phyloP scores from a whole-genome alignment of 1,140 invertebrate species.

The Drusus annulatus region DNA sequence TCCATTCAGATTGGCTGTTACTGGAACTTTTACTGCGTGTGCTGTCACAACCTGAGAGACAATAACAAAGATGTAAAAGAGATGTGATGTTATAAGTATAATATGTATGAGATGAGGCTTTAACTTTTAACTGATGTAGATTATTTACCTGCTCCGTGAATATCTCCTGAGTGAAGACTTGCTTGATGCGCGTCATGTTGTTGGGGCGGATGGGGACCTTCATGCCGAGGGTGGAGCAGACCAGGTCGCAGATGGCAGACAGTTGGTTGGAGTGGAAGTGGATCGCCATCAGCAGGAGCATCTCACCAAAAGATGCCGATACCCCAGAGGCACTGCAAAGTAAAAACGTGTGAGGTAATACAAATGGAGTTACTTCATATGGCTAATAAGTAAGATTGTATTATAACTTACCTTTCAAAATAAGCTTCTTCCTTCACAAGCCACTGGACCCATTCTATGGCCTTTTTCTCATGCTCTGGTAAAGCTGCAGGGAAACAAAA shows the following conservation, averaged over 20 bases:
- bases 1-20: slow-evolving; percentile 91
- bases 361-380: neutral
- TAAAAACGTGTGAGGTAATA: neutral
- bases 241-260: slow-evolving; percentile 92
- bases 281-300: slow-evolving; percentile 95
- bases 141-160: slow-evolving; percentile 91
- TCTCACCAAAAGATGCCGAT: slow-evolving; percentile 93
- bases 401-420: slow-evolving; percentile 76
- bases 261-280: slow-evolving; percentile 97
- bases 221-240: slow-evolving; percentile 95
- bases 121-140: slow-evolving; percentile 9
- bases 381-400: too few relatives aligned
- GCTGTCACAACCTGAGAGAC: slow-evolving; percentile 86
- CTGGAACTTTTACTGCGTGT: slow-evolving; percentile 96
- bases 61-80: neutral
- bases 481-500: slow-evolving; percentile 65
- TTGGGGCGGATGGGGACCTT: slow-evolving; percentile 93
- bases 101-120: slow-evolving; percentile 34
- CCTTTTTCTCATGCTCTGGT: slow-evolving; percentile 87
- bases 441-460: slow-evolving; percentile 97
- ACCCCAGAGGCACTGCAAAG: slow-evolving; percentile 79
- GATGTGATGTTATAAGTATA: neutral
- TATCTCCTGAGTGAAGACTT: slow-evolving; percentile 97
- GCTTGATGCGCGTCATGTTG: slow-evolving; percentile 92
- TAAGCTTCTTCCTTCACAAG: slow-evolving; percentile 91